Percentiles rank a stretch among this genome's conserved stretches.
Evolutionary conservation across 2,888 invertebrate species (phyloP).

Genomic region (Drosophila recens): DNA sequence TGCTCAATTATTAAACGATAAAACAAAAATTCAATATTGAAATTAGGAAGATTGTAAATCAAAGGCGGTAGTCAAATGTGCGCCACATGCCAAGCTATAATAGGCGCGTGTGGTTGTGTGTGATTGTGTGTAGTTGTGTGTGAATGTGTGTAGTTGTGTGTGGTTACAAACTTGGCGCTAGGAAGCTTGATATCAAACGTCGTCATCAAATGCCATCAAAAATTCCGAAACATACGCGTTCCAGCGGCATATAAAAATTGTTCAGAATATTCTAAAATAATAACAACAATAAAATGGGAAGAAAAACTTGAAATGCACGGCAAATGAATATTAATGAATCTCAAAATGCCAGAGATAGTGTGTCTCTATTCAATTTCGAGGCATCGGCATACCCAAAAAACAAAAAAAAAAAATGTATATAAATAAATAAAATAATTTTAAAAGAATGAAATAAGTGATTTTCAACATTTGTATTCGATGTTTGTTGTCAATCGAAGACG

Average conservation of each 20-base stretch:
- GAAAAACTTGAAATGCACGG: slow-evolving; percentile 55
- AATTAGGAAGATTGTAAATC: slow-evolving; percentile 26
- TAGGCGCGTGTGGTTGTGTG: slow-evolving; percentile 23
- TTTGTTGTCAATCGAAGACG: slow-evolving; percentile 25
- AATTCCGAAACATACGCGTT: slow-evolving; percentile 39
- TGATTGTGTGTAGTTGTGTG: slow-evolving; percentile 8
- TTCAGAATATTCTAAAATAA: slow-evolving; percentile 43
- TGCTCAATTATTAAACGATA: slow-evolving; percentile 6
- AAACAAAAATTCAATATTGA: background rate
- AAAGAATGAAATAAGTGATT: slow-evolving; percentile 24
- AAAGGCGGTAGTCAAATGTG: slow-evolving; percentile 31
- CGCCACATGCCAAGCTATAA: slow-evolving; percentile 34
- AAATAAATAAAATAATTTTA: slow-evolving; percentile 24
- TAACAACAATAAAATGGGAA: slow-evolving; percentile 30
- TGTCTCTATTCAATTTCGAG: slow-evolving; percentile 36
- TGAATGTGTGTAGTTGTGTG: slow-evolving; percentile 11
- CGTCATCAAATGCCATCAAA: slow-evolving; percentile 39
- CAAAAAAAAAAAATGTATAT: slow-evolving; percentile 4
- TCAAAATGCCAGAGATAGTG: slow-evolving; percentile 29
- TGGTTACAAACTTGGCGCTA: slow-evolving; percentile 60
- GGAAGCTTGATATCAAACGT: slow-evolving; percentile 58
- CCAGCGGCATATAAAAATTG: slow-evolving; percentile 22
- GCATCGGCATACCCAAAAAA: slow-evolving; percentile 30
- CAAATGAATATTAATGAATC: slow-evolving; percentile 66
- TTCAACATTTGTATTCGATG: slow-evolving; percentile 57